Evolutionary conservation across 2,888 invertebrate species (phyloP).

Genomic region (Alsophila aescularia): DNA sequence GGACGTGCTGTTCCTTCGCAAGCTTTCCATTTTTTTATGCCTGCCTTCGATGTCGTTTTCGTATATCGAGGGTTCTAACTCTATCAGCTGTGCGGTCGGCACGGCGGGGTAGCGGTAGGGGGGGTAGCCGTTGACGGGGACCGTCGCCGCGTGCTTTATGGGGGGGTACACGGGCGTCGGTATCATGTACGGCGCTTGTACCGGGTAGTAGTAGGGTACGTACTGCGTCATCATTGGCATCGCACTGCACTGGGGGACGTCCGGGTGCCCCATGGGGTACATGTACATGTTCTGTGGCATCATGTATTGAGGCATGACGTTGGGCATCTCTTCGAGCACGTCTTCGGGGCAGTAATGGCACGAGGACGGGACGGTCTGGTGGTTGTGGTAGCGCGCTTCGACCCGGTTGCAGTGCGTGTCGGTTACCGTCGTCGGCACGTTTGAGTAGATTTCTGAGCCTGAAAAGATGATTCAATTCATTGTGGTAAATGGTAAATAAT

Average conservation of each 20-base stretch:
- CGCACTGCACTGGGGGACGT: constrained; percentile 53
- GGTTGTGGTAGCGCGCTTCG: constrained; percentile 51
- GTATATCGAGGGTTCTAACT: constrained; percentile 82
- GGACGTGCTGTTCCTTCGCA: constrained; percentile 68
- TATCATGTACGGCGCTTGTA: constrained; percentile 77
- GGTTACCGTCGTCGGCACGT: constrained; percentile 58
- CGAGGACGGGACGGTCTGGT: constrained; percentile 27
- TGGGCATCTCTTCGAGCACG: constrained; percentile 5
- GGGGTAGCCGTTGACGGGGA: constrained; percentile 79
- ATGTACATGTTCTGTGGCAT: constrained; percentile 56
- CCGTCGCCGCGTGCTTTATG: constrained; percentile 74
- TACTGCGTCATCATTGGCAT: constrained; percentile 70
- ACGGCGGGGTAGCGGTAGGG: constrained; percentile 80
- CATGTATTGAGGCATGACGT: constrained; percentile 42
- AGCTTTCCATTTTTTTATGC: constrained; percentile 59
- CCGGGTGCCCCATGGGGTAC: constrained; percentile 46
- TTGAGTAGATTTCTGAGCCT: constrained; percentile 75
- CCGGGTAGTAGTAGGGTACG: constrained; percentile 76
- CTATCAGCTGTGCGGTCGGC: constrained; percentile 88
- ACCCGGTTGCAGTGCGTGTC: constrained; percentile 46
- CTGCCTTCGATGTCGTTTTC: constrained; percentile 61
- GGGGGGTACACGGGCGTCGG: constrained; percentile 75
- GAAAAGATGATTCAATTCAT: constrained; percentile 33
- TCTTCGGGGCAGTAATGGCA: constrained; percentile 48
- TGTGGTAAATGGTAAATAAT: neutral